Percentiles rank a stretch among this genome's conserved stretches.
phyloP scores from a whole-genome alignment of 2,113 vertebrate species.

The Todiramphus saurophagus region DNA sequence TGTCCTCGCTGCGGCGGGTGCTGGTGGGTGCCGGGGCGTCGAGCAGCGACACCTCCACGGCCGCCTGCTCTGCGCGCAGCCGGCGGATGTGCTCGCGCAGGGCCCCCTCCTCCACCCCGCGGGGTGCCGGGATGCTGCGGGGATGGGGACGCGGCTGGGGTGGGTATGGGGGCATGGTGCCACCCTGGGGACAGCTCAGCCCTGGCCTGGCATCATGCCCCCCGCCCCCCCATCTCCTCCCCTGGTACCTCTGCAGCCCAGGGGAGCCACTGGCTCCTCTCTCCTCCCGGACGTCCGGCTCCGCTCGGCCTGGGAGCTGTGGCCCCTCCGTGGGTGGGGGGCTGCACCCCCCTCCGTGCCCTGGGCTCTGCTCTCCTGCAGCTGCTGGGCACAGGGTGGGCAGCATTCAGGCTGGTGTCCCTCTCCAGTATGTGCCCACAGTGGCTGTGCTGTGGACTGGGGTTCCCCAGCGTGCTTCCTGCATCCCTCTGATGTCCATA shows the following conservation, averaged over 20 bases:
- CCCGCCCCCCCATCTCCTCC: accelerated
- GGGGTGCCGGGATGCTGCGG: background rate
- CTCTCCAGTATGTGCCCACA: background rate
- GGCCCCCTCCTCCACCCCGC: slow-evolving; percentile 54
- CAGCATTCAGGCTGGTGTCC: background rate
- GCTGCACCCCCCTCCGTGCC: background rate
- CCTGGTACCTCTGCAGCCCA: background rate
- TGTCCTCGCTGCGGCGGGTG: background rate
- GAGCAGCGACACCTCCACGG: slow-evolving; percentile 74
- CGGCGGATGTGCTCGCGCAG: slow-evolving; percentile 71
- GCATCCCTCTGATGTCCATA: background rate
- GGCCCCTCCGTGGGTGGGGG: background rate
- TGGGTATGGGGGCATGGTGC: background rate
- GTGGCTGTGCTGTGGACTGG: background rate
- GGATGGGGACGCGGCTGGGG: background rate
- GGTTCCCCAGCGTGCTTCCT: background rate
- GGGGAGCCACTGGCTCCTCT: background rate
- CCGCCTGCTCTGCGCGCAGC: slow-evolving; percentile 75
- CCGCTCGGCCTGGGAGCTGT: background rate
- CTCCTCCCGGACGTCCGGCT: background rate
- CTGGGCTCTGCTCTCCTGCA: accelerated
- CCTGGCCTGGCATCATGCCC: accelerated
- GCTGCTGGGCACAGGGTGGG: background rate
- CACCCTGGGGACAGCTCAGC: background rate
- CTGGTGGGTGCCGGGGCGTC: background rate